These are phyloP conservation scores for Macquaria ambigua DNA, from an alignment of 2,113 vertebrate species.

Conservation along the genomic window DNA sequence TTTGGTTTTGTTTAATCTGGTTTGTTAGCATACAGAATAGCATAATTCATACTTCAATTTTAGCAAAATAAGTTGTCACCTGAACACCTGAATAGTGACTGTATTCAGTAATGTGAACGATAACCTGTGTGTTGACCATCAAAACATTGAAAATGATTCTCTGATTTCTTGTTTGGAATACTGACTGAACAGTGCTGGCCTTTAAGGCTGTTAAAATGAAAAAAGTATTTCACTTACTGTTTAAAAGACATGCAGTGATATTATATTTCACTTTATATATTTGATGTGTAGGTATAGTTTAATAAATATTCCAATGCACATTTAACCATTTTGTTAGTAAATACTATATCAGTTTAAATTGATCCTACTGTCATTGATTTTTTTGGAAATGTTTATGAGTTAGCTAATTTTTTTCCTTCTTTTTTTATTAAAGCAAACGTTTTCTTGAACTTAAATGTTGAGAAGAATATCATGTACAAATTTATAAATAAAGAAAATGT, in stretches of 20 bases:
- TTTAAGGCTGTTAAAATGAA: no score
- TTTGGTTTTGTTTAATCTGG: no score
- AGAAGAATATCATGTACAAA: neutral
- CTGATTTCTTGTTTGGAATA: no score
- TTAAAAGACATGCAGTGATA: neutral
- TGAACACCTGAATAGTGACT: no score
- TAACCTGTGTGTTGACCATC: no score
- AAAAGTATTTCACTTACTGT: neutral
- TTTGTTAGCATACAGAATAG: no score
- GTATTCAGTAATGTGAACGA: no score
- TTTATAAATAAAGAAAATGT: no score
- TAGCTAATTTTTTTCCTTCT: neutral
- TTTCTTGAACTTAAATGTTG: neutral
- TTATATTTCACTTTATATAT: neutral
- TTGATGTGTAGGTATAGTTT: neutral
- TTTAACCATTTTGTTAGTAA: neutral
- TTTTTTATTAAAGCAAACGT: neutral
- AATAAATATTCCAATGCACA: neutral
- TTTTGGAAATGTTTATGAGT: neutral
- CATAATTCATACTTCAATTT: no score
- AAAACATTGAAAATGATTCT: no score
- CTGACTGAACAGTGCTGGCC: no score
- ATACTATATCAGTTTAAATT: neutral
- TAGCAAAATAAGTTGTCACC: no score
- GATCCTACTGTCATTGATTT: neutral